Evolutionary conservation across 1,140 invertebrate genomes (phyloP).

Genomic region (Saccostrea glomerata): DNA sequence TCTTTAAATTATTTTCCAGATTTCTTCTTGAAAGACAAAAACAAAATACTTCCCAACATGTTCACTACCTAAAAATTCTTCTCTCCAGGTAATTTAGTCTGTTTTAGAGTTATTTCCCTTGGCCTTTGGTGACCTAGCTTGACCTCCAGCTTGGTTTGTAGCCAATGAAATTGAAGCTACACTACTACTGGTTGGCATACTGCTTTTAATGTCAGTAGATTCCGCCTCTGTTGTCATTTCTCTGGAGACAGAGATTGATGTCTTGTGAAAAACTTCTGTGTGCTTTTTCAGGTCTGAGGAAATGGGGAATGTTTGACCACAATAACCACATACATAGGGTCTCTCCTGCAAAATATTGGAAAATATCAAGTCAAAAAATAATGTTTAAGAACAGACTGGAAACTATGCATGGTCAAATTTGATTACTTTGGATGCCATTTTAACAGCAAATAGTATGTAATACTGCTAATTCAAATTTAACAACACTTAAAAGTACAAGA

Average conservation of each 20-base stretch:
- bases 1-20: too few species aligned
- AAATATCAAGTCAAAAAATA: not conserved
- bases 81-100: not conserved
- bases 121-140: not conserved
- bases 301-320: slow-evolving; percentile 71
- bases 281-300: slow-evolving; percentile 60
- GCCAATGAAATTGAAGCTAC: not conserved
- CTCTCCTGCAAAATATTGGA: slow-evolving; percentile 66
- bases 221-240: not conserved
- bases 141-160: not conserved
- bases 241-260: not conserved
- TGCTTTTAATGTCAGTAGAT: not conserved
- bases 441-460: not conserved
- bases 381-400: not conserved
- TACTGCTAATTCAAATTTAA: not conserved
- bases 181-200: not conserved
- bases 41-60: too few species aligned
- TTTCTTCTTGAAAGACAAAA: too few species aligned
- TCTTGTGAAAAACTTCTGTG: slow-evolving; percentile 37
- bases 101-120: not conserved
- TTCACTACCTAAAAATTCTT: too few species aligned
- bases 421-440: not conserved
- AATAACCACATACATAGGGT: slow-evolving; percentile 74
- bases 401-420: too few species aligned
- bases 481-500: not conserved